Percentiles rank a stretch among this genome's conserved stretches.
These are phyloP conservation scores for Conchocele bisecta DNA, from an alignment of 2,888 invertebrate genomes.

Conservation along the genomic window DNA sequence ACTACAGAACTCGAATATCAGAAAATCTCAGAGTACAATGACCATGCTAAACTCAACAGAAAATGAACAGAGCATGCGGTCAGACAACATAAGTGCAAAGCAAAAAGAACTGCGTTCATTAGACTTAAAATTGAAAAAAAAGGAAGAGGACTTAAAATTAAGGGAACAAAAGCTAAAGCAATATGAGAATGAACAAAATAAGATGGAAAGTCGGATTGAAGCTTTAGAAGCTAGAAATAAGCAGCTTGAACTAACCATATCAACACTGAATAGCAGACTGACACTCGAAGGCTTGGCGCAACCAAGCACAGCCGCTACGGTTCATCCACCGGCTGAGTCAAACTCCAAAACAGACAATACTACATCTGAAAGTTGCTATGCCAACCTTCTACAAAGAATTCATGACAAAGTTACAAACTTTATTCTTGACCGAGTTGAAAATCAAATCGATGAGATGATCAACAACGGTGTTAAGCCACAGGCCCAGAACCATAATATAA, in stretches of 20 bases:
- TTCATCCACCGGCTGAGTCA: too few species aligned
- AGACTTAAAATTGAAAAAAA: not conserved
- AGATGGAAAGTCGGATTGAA: not conserved
- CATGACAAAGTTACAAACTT: not conserved
- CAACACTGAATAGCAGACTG: constrained; percentile 1
- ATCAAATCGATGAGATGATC: constrained; percentile 4
- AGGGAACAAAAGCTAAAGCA: not conserved
- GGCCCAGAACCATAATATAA: not conserved
- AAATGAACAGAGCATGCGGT: too few species aligned
- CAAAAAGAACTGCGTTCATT: not conserved
- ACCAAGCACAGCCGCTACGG: too few species aligned
- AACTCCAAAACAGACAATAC: too few species aligned
- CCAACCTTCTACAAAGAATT: not conserved
- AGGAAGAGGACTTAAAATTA: not conserved
- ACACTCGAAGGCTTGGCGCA: too few species aligned
- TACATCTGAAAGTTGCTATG: too few species aligned
- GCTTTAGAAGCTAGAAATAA: constrained; percentile 4
- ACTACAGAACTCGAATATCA: too few species aligned
- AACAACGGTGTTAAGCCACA: not conserved
- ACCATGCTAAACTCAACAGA: too few species aligned
- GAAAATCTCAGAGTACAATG: too few species aligned
- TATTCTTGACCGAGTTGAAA: not conserved
- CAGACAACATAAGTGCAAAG: too few species aligned
- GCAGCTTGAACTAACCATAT: constrained; percentile 8
- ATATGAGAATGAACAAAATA: not conserved